These are phyloP conservation scores for Boulengeromyrus knoepffleri DNA, from an alignment of 2,113 vertebrate species.

Conservation along the genomic window DNA sequence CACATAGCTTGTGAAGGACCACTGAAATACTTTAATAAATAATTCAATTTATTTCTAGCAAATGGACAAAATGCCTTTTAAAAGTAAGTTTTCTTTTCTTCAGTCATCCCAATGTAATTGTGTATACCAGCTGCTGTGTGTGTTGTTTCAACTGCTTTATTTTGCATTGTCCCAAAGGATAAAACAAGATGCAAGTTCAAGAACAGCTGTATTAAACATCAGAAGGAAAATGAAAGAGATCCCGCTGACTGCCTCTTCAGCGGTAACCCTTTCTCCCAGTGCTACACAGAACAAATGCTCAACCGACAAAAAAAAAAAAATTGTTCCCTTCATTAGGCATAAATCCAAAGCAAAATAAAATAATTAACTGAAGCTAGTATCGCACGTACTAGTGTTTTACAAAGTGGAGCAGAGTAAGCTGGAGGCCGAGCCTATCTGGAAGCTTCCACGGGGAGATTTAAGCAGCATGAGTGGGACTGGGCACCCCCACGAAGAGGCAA, in stretches of 20 bases:
- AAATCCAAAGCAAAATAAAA: conserved; percentile 46
- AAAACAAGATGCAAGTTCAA: conserved; percentile 36
- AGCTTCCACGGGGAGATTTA: neutral
- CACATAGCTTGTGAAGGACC: conserved; percentile 20
- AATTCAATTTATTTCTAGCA: conserved; percentile 64
- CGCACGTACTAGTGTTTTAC: conserved; percentile 58
- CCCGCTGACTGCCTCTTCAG: conserved; percentile 46
- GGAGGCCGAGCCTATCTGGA: conserved; percentile 29
- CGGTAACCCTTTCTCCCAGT: conserved; percentile 41
- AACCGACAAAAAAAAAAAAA: conserved; percentile 55
- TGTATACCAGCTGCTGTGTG: conserved; percentile 23
- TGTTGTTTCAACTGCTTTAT: conserved; percentile 24
- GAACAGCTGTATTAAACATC: conserved; percentile 43
- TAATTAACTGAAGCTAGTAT: conserved; percentile 46
- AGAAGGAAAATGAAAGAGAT: conserved; percentile 34
- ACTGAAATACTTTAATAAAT: conserved; percentile 93
- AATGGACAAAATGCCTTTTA: conserved; percentile 71
- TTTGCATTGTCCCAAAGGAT: conserved; percentile 32
- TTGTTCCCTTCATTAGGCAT: conserved; percentile 85
- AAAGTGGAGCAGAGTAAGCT: conserved; percentile 31
- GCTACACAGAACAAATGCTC: conserved; percentile 57
- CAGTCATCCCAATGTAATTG: conserved; percentile 41
- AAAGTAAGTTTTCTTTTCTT: conserved; percentile 61
- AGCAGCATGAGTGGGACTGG: neutral
- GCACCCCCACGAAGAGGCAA: conserved; percentile 28